phyloP scores from a whole-genome alignment of 2,113 vertebrate genomes.

The Scopus umbretta region DNA sequence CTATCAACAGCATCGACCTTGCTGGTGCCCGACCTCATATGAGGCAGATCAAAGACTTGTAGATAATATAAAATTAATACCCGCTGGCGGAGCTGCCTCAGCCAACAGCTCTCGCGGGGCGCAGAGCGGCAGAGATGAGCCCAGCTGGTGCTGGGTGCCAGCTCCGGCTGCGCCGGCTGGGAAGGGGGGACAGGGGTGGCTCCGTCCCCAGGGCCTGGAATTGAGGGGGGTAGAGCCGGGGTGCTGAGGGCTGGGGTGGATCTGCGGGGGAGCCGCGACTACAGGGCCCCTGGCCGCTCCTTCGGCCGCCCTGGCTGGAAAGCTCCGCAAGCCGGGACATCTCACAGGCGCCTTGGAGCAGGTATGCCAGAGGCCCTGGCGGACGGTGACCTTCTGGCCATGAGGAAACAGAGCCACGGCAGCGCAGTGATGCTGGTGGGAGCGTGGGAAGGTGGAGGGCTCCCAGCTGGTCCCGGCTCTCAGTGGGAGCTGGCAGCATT shows the following conservation, averaged over 20 bases:
- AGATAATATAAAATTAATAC: not conserved
- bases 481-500: not conserved
- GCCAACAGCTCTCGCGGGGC: no score
- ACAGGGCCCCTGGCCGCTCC: not conserved
- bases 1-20: not conserved
- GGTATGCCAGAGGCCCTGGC: rapidly evolving
- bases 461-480: not conserved
- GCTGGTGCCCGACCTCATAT: not conserved
- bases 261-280: rapidly evolving
- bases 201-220: not conserved
- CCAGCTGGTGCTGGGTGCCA: rapidly evolving
- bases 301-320: not conserved
- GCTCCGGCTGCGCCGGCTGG: rapidly evolving
- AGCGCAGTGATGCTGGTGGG: not conserved
- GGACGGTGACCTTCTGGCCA: not conserved
- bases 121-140: not conserved
- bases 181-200: not conserved
- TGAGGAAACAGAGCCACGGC: not conserved
- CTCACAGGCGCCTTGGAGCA: not conserved
- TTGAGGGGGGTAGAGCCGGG: not conserved
- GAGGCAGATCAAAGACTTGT: not conserved
- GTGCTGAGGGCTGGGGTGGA: not conserved
- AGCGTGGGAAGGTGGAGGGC: not conserved
- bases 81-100: not conserved
- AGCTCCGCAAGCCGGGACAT: not conserved